phyloP scores from a whole-genome alignment of 2,797 vertebrate species.

The Molothrus ater region DNA sequence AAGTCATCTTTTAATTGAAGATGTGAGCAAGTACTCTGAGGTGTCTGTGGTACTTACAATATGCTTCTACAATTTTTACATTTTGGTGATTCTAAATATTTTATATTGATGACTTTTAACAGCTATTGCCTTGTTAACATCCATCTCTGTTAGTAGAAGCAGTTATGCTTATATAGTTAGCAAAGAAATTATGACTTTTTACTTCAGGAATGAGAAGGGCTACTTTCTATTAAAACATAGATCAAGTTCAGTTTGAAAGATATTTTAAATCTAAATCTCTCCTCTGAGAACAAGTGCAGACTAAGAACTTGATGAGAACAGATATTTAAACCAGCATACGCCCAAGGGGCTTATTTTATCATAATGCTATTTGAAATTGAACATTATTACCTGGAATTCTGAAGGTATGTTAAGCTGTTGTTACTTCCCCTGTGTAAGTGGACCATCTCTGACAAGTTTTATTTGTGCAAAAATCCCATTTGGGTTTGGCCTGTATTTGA shows the following conservation, averaged over 20 bases:
- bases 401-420: not conserved
- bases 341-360: constrained; percentile 67
- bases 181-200: constrained; percentile 12
- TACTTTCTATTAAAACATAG: constrained; percentile 45
- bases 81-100: not conserved
- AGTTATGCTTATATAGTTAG: constrained; percentile 29
- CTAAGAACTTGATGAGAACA: constrained; percentile 60
- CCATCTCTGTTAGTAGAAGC: not conserved
- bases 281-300: constrained; percentile 63
- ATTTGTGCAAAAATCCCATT: not conserved
- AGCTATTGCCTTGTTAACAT: not conserved
- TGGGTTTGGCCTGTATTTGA: not conserved
- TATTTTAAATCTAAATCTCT: constrained; percentile 61
- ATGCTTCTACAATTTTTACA: not conserved
- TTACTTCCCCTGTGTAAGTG: not conserved
- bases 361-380: constrained; percentile 65
- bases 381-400: constrained; percentile 43
- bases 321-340: constrained; percentile 65
- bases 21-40: not conserved
- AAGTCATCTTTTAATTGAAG: not conserved
- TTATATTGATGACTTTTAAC: not conserved
- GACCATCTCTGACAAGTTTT: not conserved
- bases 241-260: constrained; percentile 62
- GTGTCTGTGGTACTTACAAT: not conserved
- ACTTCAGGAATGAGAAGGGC: constrained; percentile 29